These are phyloP conservation scores for Drosophila barbarae DNA, from an alignment of 2,888 invertebrate genomes.

Conservation along the genomic window DNA sequence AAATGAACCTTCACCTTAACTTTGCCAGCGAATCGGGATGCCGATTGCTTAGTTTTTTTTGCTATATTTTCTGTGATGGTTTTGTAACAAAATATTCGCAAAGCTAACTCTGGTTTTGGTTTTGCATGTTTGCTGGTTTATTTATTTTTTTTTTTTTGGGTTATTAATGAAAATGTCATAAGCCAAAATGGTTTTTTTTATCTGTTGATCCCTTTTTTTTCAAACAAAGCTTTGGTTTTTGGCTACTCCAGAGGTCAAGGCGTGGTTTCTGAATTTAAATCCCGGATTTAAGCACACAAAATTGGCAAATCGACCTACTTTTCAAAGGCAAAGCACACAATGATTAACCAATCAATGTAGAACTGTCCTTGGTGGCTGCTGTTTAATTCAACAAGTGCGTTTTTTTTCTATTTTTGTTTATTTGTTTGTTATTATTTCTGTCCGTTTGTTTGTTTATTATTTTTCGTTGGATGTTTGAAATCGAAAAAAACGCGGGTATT, in stretches of 20 bases:
- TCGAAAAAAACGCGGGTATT: constrained; percentile 37
- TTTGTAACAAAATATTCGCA: constrained; percentile 45
- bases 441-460: constrained; percentile 22
- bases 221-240: not conserved
- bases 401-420: not conserved
- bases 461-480: constrained; percentile 10
- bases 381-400: not conserved
- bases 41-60: constrained; percentile 54
- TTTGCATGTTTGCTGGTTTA: constrained; percentile 33
- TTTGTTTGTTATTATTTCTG: not conserved
- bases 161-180: constrained; percentile 31
- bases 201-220: not conserved
- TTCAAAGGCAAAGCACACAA: constrained; percentile 20
- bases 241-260: constrained; percentile 20
- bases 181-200: constrained; percentile 1
- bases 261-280: constrained; percentile 3
- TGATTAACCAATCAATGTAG: constrained; percentile 30
- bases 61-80: constrained; percentile 14
- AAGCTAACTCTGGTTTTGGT: constrained; percentile 16
- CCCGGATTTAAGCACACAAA: constrained; percentile 17
- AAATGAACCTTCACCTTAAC: constrained; percentile 66
- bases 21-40: constrained; percentile 40
- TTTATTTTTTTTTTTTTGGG: too few species aligned
- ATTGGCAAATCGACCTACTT: constrained; percentile 25
- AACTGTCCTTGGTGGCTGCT: constrained; percentile 25